phyloP scores from a whole-genome alignment of 2,113 vertebrate species.

The Nipponia nippon region DNA sequence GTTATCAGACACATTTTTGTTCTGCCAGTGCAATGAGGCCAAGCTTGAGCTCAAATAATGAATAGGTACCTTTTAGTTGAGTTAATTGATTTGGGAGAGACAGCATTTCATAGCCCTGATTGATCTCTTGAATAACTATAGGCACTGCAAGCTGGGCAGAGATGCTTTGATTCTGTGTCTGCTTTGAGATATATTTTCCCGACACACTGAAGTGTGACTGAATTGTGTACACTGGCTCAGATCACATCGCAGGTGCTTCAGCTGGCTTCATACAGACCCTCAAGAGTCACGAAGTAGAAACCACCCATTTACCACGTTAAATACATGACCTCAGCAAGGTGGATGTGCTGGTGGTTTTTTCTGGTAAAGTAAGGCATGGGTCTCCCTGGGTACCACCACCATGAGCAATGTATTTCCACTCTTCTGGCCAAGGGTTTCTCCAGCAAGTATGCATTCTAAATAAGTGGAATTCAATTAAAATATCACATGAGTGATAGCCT shows the following conservation, averaged over 20 bases:
- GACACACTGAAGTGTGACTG: not conserved
- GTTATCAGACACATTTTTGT: not conserved
- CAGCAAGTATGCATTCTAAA: not conserved
- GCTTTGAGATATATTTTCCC: not conserved
- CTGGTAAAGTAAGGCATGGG: not conserved
- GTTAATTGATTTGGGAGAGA: conserved; percentile 29
- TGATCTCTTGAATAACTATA: not conserved
- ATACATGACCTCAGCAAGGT: not conserved
- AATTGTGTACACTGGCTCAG: not conserved
- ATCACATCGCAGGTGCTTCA: not conserved
- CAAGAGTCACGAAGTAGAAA: not conserved
- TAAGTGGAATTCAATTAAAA: not conserved
- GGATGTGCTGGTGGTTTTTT: not conserved
- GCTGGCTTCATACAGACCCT: not conserved
- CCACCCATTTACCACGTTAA: not conserved
- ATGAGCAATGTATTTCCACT: fast-evolving
- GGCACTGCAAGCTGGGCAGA: not conserved
- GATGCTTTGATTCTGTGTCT: not conserved
- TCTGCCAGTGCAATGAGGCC: not conserved
- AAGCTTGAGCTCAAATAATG: not conserved
- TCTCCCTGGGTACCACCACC: not conserved
- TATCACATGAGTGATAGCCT: not conserved
- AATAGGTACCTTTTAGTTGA: conserved; percentile 3
- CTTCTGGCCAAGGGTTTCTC: not conserved
- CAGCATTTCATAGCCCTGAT: not conserved